Percentiles rank a stretch among this genome's conserved stretches.
Conservation (phyloP, 2,888 invertebrate species). For the Meiosimyza platycephala region DNA sequence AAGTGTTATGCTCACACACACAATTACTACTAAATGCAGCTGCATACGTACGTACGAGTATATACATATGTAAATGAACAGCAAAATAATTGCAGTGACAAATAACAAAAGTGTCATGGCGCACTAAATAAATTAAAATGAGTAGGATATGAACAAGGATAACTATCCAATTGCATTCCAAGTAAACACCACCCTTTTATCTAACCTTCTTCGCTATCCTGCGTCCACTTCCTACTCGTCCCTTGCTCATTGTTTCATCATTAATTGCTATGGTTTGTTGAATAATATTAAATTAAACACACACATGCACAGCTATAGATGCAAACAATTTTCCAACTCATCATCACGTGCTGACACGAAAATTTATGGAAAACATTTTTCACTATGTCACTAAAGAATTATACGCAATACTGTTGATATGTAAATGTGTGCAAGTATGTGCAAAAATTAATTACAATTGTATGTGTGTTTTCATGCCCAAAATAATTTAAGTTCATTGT, state of each 20-base stretch:
- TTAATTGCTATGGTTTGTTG: constrained; percentile 24
- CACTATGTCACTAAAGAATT: constrained; percentile 22
- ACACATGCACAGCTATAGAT: too few species aligned
- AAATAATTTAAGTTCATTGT: constrained; percentile 27
- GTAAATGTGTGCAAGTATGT: constrained; percentile 29
- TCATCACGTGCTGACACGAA: constrained; percentile 28
- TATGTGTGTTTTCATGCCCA: constrained; percentile 15
- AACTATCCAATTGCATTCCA: too few species aligned
- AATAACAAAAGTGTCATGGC: constrained; percentile 48
- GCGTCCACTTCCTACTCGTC: not conserved
- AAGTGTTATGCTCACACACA: not conserved
- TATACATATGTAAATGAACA: not conserved
- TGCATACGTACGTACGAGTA: not conserved
- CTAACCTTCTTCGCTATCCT: not conserved
- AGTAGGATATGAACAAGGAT: not conserved
- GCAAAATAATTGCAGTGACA: constrained; percentile 46
- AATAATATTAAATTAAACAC: too few species aligned
- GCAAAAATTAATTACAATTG: not conserved
- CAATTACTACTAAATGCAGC: not conserved
- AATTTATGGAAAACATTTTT: constrained; percentile 30
- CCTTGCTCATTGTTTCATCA: constrained; percentile 5
- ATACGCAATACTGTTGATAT: constrained; percentile 18
- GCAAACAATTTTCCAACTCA: constrained; percentile 16
- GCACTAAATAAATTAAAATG: constrained; percentile 49
- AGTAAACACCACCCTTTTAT: not conserved